Evolutionary conservation across 2,888 invertebrate genomes (phyloP), one percentile per base, ranked within the genome.

Genomic region (Zelleria hepariella): DNA sequence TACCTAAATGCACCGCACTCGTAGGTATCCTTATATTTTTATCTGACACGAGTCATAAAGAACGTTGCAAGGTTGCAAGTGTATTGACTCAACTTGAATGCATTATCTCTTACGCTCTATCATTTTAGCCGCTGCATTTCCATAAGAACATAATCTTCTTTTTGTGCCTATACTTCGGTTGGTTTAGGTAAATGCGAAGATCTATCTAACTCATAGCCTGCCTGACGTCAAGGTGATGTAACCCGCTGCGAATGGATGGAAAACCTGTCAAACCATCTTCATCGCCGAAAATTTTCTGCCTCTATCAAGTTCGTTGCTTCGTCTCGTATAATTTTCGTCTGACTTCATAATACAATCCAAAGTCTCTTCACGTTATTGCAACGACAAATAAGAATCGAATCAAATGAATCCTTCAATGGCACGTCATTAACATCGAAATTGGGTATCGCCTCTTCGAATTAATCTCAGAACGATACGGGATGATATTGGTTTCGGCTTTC

Each of bases 41-140:
- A 87, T 87, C 86, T 82, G 85, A 80, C 82, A 75, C 72, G 76
- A 81, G 79, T 83, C 77, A 76, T 82, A 82, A 82, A 86, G 87
- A 86, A 77, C 86, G 74, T 76, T 77, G 86, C 84, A 87, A 87
- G 87, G 87, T 87, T 87, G 86, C 75, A 78, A 82, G 86, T 83
- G 81, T 86, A 83, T 86, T 86, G 87, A 87, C 87, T 81, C 77
- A 80, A 75, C 73, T 80, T 82, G 79, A 82, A 83, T 83, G 81
- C 73, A 72, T 80, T 86, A 85, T 84, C 82, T 78, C 71, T 64
- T n/a, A 69, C 75, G 75, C 74, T 78, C 80, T 82, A 81, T 80
- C 78, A 70, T 67, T 75, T 80, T 82, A 80, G 80, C 71, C 63
- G 68, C 62, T 77, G 79, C 74, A 78, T 77, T 76, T 72, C 67